Conservation (phyloP, 2,888 invertebrate genomes). For the Pseudolycoriella hygida region DNA sequence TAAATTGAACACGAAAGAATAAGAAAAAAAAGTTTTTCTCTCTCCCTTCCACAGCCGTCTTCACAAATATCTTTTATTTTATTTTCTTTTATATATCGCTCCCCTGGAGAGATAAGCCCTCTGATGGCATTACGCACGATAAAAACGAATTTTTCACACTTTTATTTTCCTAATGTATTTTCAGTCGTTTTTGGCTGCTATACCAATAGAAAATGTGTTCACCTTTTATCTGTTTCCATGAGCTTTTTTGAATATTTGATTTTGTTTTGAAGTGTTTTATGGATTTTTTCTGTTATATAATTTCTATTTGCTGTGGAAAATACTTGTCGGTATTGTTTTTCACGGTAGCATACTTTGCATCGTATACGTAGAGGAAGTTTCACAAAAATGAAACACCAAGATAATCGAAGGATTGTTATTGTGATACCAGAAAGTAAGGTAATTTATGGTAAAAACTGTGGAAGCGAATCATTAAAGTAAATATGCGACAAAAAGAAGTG, state of each 20-base stretch:
- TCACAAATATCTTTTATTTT: too few species aligned
- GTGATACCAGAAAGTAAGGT: too few species aligned
- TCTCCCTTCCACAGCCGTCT: too few species aligned
- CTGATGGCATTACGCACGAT: neutral
- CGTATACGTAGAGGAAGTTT: too few species aligned
- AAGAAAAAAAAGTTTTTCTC: neutral
- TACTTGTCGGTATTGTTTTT: neutral
- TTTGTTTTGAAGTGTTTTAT: constrained; percentile 1
- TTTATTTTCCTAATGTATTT: neutral
- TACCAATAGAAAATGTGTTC: neutral
- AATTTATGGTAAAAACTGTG: too few species aligned
- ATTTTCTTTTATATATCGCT: neutral
- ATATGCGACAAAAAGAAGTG: too few species aligned
- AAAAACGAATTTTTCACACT: neutral
- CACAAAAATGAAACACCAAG: too few species aligned
- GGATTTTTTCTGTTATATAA: neutral
- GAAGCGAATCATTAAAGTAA: too few species aligned
- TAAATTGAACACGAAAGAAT: too few species aligned
- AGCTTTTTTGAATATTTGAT: constrained; percentile 1
- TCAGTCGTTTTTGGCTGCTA: too few species aligned
- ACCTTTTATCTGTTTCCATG: neutral
- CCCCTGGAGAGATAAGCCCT: neutral
- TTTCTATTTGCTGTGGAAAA: neutral
- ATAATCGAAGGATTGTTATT: too few species aligned
- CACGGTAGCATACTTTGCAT: too few species aligned